These are phyloP conservation scores for Cheirogaleus major DNA, from an alignment of 2,797 vertebrate species.

Conservation along the genomic window DNA sequence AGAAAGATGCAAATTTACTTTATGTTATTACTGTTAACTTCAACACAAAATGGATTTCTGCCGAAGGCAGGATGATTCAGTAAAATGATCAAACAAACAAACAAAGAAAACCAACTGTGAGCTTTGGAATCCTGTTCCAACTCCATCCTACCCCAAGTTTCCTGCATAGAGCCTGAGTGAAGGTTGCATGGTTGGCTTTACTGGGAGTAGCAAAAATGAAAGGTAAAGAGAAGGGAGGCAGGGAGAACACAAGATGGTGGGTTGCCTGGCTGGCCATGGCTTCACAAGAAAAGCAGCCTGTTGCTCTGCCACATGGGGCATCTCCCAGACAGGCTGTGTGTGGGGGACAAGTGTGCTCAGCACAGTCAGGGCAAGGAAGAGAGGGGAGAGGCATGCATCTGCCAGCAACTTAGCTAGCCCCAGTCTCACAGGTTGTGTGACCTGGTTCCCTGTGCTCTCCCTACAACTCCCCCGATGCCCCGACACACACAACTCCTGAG, in stretches of 20 bases:
- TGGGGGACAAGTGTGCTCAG: neutral
- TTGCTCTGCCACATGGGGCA: neutral
- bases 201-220: neutral
- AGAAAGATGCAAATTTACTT: neutral
- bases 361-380: neutral
- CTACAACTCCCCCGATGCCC: rapidly evolving
- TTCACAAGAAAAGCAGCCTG: neutral
- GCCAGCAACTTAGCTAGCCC: neutral
- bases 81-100: neutral
- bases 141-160: neutral
- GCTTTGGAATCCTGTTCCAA: neutral
- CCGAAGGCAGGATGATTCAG: neutral
- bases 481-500: neutral
- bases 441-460: neutral
- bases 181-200: neutral
- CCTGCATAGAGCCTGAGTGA: neutral
- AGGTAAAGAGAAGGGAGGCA: neutral
- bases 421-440: neutral
- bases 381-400: neutral
- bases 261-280: neutral
- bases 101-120: neutral
- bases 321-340: neutral
- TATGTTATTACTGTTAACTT: neutral
- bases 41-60: neutral
- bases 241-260: neutral